Percentiles rank a stretch among this genome's conserved stretches.
These are phyloP conservation scores for Macrophya annulata DNA, from an alignment of 2,888 invertebrate species.

Conservation along the genomic window DNA sequence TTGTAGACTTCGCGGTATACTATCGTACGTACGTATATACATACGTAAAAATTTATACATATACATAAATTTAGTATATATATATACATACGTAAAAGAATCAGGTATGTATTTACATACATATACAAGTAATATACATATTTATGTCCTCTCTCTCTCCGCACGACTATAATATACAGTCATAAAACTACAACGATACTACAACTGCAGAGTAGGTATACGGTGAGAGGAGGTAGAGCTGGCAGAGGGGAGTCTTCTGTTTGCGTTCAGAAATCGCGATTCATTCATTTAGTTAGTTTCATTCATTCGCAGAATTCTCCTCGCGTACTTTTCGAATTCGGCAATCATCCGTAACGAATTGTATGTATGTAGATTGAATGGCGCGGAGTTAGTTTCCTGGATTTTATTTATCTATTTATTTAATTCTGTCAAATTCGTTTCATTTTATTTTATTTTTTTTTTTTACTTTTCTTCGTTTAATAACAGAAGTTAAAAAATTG, in stretches of 20 bases:
- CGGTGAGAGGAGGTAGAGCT: neutral
- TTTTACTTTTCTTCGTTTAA: neutral
- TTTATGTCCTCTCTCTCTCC: neutral
- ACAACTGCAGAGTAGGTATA: neutral
- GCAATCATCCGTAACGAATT: slow-evolving; percentile 39
- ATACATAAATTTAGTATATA: neutral
- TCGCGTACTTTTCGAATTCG: neutral
- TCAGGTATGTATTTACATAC: too few relatives aligned
- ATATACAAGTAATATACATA: neutral
- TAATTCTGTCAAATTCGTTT: neutral
- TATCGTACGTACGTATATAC: neutral
- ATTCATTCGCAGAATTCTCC: slow-evolving; percentile 1
- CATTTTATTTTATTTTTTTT: neutral
- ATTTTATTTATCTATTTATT: neutral
- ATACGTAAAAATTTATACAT: neutral
- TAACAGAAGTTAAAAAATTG: neutral
- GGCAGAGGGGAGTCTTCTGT: neutral
- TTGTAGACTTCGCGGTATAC: neutral
- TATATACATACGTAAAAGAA: neutral
- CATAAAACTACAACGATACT: neutral
- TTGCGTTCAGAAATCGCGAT: slow-evolving; percentile 16
- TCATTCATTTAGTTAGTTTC: slow-evolving; percentile 42
- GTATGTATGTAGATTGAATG: neutral
- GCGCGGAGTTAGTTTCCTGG: neutral
- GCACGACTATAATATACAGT: neutral